Percentiles rank a stretch among this genome's conserved stretches.
Conservation (phyloP, 2,888 invertebrate species). For the Pomacea canaliculata region DNA sequence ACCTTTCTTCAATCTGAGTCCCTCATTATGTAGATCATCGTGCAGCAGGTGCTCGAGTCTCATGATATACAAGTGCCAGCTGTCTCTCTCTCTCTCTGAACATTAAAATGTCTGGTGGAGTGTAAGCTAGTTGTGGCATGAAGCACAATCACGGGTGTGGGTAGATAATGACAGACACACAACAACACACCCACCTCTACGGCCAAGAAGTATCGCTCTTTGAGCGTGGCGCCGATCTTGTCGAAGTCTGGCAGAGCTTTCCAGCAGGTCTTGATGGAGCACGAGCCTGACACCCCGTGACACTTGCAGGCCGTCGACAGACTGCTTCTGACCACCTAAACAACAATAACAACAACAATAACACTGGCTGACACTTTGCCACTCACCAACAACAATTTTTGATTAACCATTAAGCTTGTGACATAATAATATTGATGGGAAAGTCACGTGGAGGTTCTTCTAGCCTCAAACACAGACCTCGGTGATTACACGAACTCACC, state of each 20-base stretch:
- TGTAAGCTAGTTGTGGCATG: too few relatives aligned
- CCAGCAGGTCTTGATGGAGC: conserved; percentile 87
- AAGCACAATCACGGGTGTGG: too few relatives aligned
- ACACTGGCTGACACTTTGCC: background rate
- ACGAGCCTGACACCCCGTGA: conserved; percentile 87
- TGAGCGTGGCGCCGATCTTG: conserved; percentile 73
- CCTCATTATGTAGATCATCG: too few relatives aligned
- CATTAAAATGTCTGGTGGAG: too few relatives aligned
- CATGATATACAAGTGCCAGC: too few relatives aligned
- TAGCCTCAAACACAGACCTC: too few relatives aligned
- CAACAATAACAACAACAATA: background rate
- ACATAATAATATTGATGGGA: too few relatives aligned
- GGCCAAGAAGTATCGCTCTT: conserved; percentile 75
- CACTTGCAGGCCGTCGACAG: conserved; percentile 81
- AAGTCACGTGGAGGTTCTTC: too few relatives aligned
- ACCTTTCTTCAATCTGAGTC: too few relatives aligned
- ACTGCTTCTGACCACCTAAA: conserved; percentile 76
- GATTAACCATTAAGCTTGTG: background rate
- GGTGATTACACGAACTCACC: too few relatives aligned
- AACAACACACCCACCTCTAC: conserved; percentile 49
- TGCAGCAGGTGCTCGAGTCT: too few relatives aligned
- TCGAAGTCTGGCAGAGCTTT: conserved; percentile 77
- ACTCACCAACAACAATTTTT: background rate
- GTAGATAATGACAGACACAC: background rate
- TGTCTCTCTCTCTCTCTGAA: too few relatives aligned